A percentile compares a stretch with the other conserved stretches of the same genome.
These are phyloP conservation scores for Rhynchophorus ferrugineus DNA, from an alignment of 1,140 invertebrate genomes.

Conservation along the genomic window DNA sequence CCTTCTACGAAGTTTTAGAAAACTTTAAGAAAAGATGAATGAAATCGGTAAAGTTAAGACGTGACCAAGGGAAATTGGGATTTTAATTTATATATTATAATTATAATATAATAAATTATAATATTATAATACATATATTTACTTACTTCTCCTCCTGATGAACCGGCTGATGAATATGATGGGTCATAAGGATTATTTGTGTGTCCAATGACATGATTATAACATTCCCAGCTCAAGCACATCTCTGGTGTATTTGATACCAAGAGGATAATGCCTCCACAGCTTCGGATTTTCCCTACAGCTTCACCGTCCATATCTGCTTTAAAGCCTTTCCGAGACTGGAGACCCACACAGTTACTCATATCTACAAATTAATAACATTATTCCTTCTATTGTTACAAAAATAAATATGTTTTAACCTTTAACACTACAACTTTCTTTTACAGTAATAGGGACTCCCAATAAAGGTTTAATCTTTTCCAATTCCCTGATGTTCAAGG, in stretches of 20 bases:
- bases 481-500: conserved; percentile 42
- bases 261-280: conserved; percentile 71
- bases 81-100: no score
- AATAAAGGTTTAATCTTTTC: conserved; percentile 55
- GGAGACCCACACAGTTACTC: conserved; percentile 56
- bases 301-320: conserved; percentile 54
- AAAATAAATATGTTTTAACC: no score
- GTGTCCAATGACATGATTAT: conserved; percentile 60
- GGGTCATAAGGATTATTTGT: conserved; percentile 75
- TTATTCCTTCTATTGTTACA: not conserved
- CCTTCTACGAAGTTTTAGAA: no score
- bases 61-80: no score
- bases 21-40: no score
- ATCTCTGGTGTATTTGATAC: conserved; percentile 79
- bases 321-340: conserved; percentile 47
- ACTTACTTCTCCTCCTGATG: conserved; percentile 64
- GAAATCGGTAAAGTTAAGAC: no score
- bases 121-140: no score
- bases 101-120: not conserved
- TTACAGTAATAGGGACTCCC: conserved; percentile 69
- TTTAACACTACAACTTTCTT: conserved; percentile 45
- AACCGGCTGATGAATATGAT: conserved; percentile 59
- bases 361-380: conserved; percentile 48
- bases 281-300: conserved; percentile 50
- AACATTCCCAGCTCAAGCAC: conserved; percentile 60